These are phyloP conservation scores for Sthenelais limicola DNA, from an alignment of 2,888 invertebrate species.

Conservation along the genomic window DNA sequence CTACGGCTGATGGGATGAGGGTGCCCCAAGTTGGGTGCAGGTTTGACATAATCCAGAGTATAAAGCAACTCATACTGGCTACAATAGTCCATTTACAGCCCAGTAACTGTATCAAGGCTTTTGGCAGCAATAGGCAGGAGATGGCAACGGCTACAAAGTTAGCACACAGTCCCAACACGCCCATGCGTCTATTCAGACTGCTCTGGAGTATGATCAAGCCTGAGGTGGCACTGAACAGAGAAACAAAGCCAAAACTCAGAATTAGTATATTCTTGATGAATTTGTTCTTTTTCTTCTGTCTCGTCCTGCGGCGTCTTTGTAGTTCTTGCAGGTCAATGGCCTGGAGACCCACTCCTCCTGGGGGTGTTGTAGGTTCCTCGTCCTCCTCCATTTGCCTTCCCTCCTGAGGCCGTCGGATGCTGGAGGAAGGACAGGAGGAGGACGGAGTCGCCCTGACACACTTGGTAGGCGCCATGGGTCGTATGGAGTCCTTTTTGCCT, in stretches of 20 bases:
- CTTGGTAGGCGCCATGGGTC: neutral
- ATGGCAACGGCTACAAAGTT: conserved; percentile 40
- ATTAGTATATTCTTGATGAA: conserved; percentile 28
- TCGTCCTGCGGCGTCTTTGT: neutral
- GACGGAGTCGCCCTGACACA: no score
- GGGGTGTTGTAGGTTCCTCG: neutral
- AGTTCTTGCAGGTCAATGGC: conserved; percentile 29
- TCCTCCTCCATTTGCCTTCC: neutral
- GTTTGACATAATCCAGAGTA: conserved; percentile 92
- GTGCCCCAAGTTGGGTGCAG: conserved; percentile 90
- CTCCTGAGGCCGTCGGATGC: neutral
- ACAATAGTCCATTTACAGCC: conserved; percentile 96
- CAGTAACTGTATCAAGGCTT: conserved; percentile 72
- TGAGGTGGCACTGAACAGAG: conserved; percentile 13
- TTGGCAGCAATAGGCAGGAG: conserved; percentile 88
- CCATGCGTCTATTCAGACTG: conserved; percentile 26
- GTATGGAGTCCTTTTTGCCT: no score
- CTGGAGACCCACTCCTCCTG: conserved; percentile 16
- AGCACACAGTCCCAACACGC: conserved; percentile 36
- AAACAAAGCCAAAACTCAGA: conserved; percentile 32
- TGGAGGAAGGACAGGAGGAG: neutral
- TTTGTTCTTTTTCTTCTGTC: neutral
- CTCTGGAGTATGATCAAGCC: conserved; percentile 34
- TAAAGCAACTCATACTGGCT: conserved; percentile 90
- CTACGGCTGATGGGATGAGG: conserved; percentile 80